Evolutionary conservation across 2,797 vertebrate genomes (phyloP).

Genomic region (Lepidocolaptes lacrymiger): DNA sequence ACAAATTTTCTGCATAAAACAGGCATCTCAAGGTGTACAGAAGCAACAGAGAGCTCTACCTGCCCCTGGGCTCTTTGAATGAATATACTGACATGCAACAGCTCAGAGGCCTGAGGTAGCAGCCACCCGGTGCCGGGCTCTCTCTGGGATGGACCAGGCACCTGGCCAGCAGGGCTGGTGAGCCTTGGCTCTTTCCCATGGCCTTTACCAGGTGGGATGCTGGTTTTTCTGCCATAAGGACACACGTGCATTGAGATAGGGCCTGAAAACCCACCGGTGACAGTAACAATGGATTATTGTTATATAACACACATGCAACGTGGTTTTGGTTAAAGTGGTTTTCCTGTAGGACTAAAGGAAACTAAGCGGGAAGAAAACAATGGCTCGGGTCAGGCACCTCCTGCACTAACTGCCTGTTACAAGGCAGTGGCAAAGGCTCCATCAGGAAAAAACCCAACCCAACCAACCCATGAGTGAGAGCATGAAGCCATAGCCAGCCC

Average conservation of each 20-base stretch:
- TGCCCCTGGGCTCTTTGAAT: not conserved
- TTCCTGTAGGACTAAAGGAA: not conserved
- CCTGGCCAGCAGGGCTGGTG: not conserved
- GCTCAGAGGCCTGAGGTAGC: not conserved
- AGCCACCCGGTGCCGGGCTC: not conserved
- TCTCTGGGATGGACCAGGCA: not conserved
- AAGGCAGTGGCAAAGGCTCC: not conserved
- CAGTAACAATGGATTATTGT: not conserved
- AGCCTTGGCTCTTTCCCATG: rapidly evolving
- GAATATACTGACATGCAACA: not conserved
- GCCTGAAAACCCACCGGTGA: not conserved
- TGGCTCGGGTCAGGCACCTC: not conserved
- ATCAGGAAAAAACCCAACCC: not conserved
- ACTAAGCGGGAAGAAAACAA: not conserved
- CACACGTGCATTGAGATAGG: not conserved
- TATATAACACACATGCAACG: not conserved
- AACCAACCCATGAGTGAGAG: not conserved
- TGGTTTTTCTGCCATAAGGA: not conserved
- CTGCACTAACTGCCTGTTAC: not conserved
- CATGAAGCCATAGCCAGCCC: not conserved
- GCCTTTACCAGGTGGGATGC: rapidly evolving
- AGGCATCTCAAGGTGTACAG: not conserved
- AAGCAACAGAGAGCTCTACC: not conserved
- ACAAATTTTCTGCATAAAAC: not conserved
- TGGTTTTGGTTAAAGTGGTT: not conserved